Evolutionary conservation across 2,888 invertebrate genomes (phyloP), one percentile per base, ranked within the genome.

Genomic region (Netelia inedita): DNA sequence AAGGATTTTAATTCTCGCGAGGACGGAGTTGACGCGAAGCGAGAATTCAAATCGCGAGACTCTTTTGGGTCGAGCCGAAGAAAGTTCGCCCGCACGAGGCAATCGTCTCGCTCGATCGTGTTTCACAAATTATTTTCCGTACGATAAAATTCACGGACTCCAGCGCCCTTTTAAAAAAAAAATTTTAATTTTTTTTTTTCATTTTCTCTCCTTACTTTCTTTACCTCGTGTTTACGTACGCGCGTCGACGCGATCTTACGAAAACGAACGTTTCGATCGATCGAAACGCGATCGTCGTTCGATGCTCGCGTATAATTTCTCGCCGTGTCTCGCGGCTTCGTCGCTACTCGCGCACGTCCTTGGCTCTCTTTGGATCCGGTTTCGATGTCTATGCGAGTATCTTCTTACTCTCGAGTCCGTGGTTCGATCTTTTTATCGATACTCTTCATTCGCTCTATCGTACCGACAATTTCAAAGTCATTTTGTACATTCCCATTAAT

Each of bases 221-320:
- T 66, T 79, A 79, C 72, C 79, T 79, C 46, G 21, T 50, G 72
- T 41, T 8, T 19, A 21, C 19, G 19, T 19, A n/a, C 6, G 50
- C 50, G 50, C 50, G 50, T 11, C 3, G 5, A 1, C 16, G 23
- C 69, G 28, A 14, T 63, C 41, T 16, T n/a, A 16, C 28, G 8
- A 53, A 46, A 2, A 66, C 41, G n/a, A 3, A 41, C 16, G 28
- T 11, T 14, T 63, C n/a, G 53, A 59, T 50, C 55, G 71, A 75
- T 72, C 57, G 66, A 72, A 72, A 75, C 50, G 23, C 21, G 79
- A 71, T 83, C 55, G 74, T 11, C 2, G 50, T 14, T 57, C 57
- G 28, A 28, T 19, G 63, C n/a, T 35, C 23, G 19, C 21, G 8
- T 57, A 75, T 14, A 46, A 46, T 46, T 46, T 14, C 53, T 57